These are phyloP conservation scores for Pyrrhia umbra DNA, from an alignment of 2,888 invertebrate genomes.

Conservation along the genomic window DNA sequence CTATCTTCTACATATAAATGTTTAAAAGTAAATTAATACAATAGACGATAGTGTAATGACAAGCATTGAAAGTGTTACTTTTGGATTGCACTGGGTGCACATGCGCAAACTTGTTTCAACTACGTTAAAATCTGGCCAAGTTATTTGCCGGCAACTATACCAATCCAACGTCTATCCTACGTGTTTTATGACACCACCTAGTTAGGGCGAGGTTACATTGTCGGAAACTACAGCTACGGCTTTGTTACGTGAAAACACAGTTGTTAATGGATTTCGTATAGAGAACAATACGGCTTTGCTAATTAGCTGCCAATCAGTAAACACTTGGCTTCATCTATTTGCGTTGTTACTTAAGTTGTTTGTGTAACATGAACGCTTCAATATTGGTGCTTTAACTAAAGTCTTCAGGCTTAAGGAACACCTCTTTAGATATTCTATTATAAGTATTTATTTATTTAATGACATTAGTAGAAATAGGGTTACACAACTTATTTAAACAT, in stretches of 20 bases:
- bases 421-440: too few species aligned
- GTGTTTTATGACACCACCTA: neutral
- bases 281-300: constrained; percentile 40
- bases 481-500: too few species aligned
- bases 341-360: constrained; percentile 24
- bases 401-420: constrained; percentile 6
- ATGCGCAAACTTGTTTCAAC: too few species aligned
- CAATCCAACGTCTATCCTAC: neutral
- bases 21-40: too few species aligned
- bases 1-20: too few species aligned
- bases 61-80: too few species aligned
- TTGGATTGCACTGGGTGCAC: too few species aligned
- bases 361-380: constrained; percentile 24
- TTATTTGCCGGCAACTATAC: too few species aligned
- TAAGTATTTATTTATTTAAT: too few species aligned
- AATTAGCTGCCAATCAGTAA: constrained; percentile 51
- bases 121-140: too few species aligned
- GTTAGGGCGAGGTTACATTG: neutral
- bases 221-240: constrained; percentile 14
- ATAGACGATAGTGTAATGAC: too few species aligned
- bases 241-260: constrained; percentile 40
- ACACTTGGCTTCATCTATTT: constrained; percentile 34
- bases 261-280: constrained; percentile 36
- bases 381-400: constrained; percentile 14
- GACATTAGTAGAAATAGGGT: too few species aligned